Evolutionary conservation across 2,888 invertebrate genomes (phyloP), one percentile per base, ranked within the genome.

Genomic region (Glomeris marginata): DNA sequence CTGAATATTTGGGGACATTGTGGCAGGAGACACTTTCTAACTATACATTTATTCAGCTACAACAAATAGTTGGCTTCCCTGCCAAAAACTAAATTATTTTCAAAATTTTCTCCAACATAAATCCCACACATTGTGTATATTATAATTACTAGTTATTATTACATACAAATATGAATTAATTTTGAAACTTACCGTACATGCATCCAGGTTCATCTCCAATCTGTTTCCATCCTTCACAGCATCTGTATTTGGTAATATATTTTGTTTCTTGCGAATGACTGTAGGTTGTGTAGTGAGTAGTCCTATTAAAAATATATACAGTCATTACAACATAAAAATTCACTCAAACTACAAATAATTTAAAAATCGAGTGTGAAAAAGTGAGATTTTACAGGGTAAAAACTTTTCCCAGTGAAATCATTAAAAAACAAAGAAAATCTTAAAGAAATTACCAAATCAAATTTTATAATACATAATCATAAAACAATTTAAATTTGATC

Each of bases 211-310:
- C 61, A 3, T 64, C 66, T 13, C 61, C 59, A 41, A 63, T 52
- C 45, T 68, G 67, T 40, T 61, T 58, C 69, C 70, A 72, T 6
- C 71, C 71, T 28, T 68, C 63, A 59, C 72, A 72, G 57, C 72
- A 72, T 54, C 65, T 64, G 50, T 66, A 65, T 40, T 62, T 62
- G 1, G 68, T 69, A 18, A 63, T 62, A 41, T 69, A 63, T 41
- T 63, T 55, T 11, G 66, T 67, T 45, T 69, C 63, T 50, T 66
- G 66, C 41, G 65, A 63, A 53, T 68, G 64, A 54, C 66, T 65
- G 56, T 66, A 66, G 21, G 69, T 66, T 16, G 67, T 68, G 56
- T 69, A 70, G 57, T 72, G 71, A 54, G 70, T 66, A 1, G 70
- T 70, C 55, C 72, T 72, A 64, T 8, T 66, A 62, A 45, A 40